Evolutionary conservation across 2,797 vertebrate genomes (phyloP), one percentile per base, ranked within the genome.

Genomic region (Rhyacichthys aspro): DNA sequence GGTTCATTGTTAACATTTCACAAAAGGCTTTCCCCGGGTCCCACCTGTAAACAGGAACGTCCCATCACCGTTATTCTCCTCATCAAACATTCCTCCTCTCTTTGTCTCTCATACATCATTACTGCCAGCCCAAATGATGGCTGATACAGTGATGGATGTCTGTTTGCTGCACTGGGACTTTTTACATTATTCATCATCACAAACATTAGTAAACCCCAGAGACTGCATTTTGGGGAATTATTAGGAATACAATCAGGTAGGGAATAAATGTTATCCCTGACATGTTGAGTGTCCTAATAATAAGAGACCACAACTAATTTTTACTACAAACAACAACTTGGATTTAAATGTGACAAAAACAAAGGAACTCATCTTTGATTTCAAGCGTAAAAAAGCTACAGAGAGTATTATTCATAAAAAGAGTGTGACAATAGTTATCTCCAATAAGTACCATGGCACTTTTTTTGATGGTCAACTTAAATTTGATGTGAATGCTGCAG

Each of bases 1-100:
- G 23, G 23, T 28, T 28, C 23, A 7, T 14, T 42, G 39, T 15
- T 42, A n/a, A 5, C 12, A 7, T 42, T n/a, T 42, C n/a, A 42
- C 39, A 14, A 42, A 42, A 14, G n/a, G 38, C 33, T 65, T 34
- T 34, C 39, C 39, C 43, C 37, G 43, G 34, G 14, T 12, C 3
- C 53, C 65, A 70, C 67, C 78, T 77, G 72, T 55, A 58, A 62
- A 68, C 23, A 15, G 17, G 78, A 58, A 76, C 79, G 78, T 49
- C 65, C 44, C 55, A 49, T 81, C 68, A 61, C 67, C 14, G n/a
- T n/a, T n/a, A n/a, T 80, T 52, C 58, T 39, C 56, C 69, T 89
- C 85, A 88, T 88, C 64, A 85, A 88, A 84, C 74, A 89, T 88
- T 85, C 78, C 84, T 84, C 69, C 46, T 55, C 64, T 60, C 68